These are phyloP conservation scores for Borostomias antarcticus DNA, from an alignment of 2,797 vertebrate species.

Conservation along the genomic window DNA sequence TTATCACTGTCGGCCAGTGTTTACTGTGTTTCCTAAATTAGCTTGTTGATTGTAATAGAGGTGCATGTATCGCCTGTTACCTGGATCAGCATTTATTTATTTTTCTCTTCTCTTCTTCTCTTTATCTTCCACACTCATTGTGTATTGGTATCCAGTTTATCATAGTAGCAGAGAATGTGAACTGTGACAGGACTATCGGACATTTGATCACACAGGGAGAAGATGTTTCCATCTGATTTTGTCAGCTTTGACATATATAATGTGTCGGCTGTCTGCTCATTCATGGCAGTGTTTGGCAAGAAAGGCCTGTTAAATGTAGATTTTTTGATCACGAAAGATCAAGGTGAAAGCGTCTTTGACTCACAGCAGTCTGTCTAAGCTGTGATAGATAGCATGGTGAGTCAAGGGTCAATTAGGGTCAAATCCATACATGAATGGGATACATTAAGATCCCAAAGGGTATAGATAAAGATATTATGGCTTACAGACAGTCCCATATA, in stretches of 20 bases:
- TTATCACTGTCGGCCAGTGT: slow-evolving; percentile 43
- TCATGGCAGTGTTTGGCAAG: neutral
- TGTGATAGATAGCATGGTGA: slow-evolving; percentile 19
- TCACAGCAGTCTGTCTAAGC: slow-evolving; percentile 4
- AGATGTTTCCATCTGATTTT: slow-evolving; percentile 14
- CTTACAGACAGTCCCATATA: neutral
- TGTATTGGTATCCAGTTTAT: slow-evolving; percentile 8
- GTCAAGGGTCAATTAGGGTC: slow-evolving; percentile 38
- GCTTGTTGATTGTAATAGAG: slow-evolving; percentile 1
- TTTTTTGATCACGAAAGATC: neutral
- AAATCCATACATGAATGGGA: slow-evolving; percentile 15
- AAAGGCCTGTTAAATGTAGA: neutral
- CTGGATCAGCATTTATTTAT: slow-evolving; percentile 1
- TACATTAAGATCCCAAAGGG: no score
- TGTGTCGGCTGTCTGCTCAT: no score
- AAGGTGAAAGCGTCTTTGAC: neutral
- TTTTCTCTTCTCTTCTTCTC: neutral
- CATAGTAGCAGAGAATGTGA: slow-evolving; percentile 10
- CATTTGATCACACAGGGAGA: no score
- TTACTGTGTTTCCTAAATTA: slow-evolving; percentile 41
- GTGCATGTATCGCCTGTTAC: neutral
- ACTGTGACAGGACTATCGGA: no score
- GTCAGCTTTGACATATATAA: slow-evolving; percentile 30
- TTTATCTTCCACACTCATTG: slow-evolving; percentile 10
- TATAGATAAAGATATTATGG: no score